These are phyloP conservation scores for Bursaphelenchus mucronatus DNA, from an alignment of 1,140 invertebrate genomes.

Conservation along the genomic window DNA sequence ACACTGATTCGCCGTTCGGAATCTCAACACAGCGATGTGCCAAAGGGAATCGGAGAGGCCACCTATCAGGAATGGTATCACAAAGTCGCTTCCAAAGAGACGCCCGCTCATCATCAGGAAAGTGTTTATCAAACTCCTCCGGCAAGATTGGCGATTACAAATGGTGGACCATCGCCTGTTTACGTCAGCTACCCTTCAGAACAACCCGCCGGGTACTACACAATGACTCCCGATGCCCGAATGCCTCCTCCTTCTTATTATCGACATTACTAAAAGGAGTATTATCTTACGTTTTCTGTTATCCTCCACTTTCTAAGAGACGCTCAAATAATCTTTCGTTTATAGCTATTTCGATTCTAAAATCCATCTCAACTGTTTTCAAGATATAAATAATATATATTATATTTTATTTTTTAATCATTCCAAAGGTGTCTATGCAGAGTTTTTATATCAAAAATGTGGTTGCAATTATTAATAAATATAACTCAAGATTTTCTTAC, in stretches of 20 bases:
- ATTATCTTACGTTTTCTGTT: too few species aligned
- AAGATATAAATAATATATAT: too few species aligned
- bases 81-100: slow-evolving; percentile 56
- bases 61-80: slow-evolving; percentile 57
- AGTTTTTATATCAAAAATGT: too few species aligned
- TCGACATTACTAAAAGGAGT: slow-evolving; percentile 23
- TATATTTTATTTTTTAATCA: too few species aligned
- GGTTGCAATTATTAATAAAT: too few species aligned
- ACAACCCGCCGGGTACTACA: slow-evolving; percentile 55
- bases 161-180: slow-evolving; percentile 9
- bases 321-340: too few species aligned
- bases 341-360: too few species aligned
- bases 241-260: slow-evolving; percentile 40
- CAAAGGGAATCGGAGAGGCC: slow-evolving; percentile 55
- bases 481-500: too few species aligned
- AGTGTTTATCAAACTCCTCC: slow-evolving; percentile 34
- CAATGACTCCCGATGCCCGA: slow-evolving; percentile 55
- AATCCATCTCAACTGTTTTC: too few species aligned
- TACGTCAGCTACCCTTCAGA: slow-evolving; percentile 55
- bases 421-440: too few species aligned
- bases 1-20: slow-evolving; percentile 24
- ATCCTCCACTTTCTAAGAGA: too few species aligned
- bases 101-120: slow-evolving; percentile 47
- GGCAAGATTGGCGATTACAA: slow-evolving; percentile 16
- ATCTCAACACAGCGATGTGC: slow-evolving; percentile 14